Evolutionary conservation across 1,140 invertebrate genomes (phyloP).

Genomic region (Solenopsis fugax): DNA sequence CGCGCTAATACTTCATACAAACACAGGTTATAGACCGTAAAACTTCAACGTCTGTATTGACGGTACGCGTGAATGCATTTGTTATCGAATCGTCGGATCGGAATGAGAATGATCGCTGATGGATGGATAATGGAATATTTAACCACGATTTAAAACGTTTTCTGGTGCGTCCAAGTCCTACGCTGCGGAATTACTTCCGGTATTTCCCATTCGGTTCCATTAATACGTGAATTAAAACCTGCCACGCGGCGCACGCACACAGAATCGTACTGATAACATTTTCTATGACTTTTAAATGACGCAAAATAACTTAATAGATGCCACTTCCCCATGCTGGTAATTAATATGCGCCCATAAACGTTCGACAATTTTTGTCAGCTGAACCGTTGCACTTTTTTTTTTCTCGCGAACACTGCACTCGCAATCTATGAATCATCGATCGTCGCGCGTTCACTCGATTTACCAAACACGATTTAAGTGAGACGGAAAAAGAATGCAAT

Average conservation of each 20-base stretch:
- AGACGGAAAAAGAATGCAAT: slow-evolving; percentile 61
- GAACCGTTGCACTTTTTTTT: background rate
- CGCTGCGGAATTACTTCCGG: slow-evolving; percentile 54
- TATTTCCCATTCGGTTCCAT: slow-evolving; percentile 50
- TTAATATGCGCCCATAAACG: background rate
- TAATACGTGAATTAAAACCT: slow-evolving; percentile 48
- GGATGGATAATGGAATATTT: slow-evolving; percentile 58
- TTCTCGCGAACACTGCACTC: background rate
- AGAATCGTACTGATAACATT: slow-evolving; percentile 16
- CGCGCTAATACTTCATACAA: slow-evolving; percentile 57
- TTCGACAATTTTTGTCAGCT: background rate
- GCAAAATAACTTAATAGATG: slow-evolving; percentile 12
- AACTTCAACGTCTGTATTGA: slow-evolving; percentile 55
- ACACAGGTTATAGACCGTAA: slow-evolving; percentile 49
- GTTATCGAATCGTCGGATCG: slow-evolving; percentile 63
- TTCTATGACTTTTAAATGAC: slow-evolving; percentile 18
- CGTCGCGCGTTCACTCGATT: slow-evolving; percentile 30
- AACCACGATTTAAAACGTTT: slow-evolving; percentile 67
- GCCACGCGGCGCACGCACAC: background rate
- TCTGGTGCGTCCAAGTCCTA: slow-evolving; percentile 26
- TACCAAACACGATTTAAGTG: slow-evolving; percentile 55
- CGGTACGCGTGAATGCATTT: slow-evolving; percentile 52
- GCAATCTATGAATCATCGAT: slow-evolving; percentile 69
- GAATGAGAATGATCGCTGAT: slow-evolving; percentile 70
- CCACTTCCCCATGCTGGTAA: background rate